Evolutionary conservation across 2,113 vertebrate genomes (phyloP), one percentile per base, ranked within the genome.

Genomic region (Chaetorhynchus papuensis): DNA sequence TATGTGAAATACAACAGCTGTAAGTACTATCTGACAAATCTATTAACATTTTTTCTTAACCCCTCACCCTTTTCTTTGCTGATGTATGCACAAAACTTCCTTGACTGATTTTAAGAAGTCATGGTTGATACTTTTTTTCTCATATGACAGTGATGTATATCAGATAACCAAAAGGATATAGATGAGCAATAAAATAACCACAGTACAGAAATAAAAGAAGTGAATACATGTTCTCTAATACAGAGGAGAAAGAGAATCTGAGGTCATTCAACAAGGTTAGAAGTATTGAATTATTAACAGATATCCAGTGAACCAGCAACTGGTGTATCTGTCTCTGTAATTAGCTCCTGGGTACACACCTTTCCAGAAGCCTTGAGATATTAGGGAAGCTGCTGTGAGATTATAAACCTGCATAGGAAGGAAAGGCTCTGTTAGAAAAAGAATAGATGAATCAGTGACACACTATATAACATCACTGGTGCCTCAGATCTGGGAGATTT

Each of bases 201-300:
- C 14, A 24, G 83, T 13, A 50, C 27, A 86, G 86, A 90, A 95
- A 94, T 89, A 70, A 83, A 92, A 90, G 72, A 90, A 90, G 59
- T 6, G 35, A 70, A 88, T 1, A 15, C 13, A 17, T 86, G 63
- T 45, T 92, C 76, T 83, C 63, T 80, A 74, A 86, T 76, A 70
- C 23, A 81, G 54, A 66, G 21, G 84, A 83, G 95, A 93, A 95
- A 96, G 71, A 95, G 50, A 89, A 93, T 35, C 86, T 70, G 71
- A 90, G 94, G 92, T 95, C 86, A 83, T 92, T 61, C 71, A 77
- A 30, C 16, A 60, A 94, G 95, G 86, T 93, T 66, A 92, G 33
- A 93, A 74, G 89, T 93, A 94, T 94, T 30, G 0, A 77, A 74
- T 93, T 80, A 90, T 90, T 77, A 94, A 59, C 21, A 93, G 71